A percentile compares a stretch with the other conserved stretches of the same genome.
phyloP scores from a whole-genome alignment of 2,888 invertebrate genomes.

The Allacma fusca region DNA sequence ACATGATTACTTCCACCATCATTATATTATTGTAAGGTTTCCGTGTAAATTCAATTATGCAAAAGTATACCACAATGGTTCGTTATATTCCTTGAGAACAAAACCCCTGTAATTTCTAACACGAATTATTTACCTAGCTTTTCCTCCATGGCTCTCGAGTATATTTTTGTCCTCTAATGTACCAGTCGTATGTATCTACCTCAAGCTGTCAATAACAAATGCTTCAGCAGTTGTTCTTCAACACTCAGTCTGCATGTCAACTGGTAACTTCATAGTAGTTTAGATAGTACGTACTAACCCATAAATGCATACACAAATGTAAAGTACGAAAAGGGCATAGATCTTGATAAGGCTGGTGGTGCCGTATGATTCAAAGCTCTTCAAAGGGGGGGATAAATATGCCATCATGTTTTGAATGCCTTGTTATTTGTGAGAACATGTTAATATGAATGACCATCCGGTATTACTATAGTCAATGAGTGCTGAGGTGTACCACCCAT shows the following conservation, averaged over 20 bases:
- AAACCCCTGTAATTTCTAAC: not conserved
- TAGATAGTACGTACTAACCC: too few relatives aligned
- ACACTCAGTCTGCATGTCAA: too few relatives aligned
- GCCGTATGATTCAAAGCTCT: too few relatives aligned
- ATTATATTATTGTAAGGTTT: constrained; percentile 31
- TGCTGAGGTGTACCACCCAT: not conserved
- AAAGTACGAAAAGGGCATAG: too few relatives aligned
- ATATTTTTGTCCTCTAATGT: too few relatives aligned
- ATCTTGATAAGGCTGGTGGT: too few relatives aligned
- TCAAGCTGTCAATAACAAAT: too few relatives aligned
- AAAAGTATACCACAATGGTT: constrained; percentile 21
- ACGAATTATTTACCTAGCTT: not conserved
- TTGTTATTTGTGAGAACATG: constrained; percentile 1
- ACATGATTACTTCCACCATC: not conserved
- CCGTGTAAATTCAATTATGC: constrained; percentile 38
- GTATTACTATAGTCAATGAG: not conserved
- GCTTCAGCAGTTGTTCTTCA: too few relatives aligned
- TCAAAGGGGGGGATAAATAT: not conserved
- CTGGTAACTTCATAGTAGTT: too few relatives aligned
- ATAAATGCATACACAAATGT: too few relatives aligned
- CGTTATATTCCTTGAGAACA: constrained; percentile 16
- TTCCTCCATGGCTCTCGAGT: too few relatives aligned
- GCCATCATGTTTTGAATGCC: not conserved
- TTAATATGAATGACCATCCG: not conserved
- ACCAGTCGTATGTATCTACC: too few relatives aligned